phyloP scores from a whole-genome alignment of 2,888 invertebrate species.

The Drosophila robusta region DNA sequence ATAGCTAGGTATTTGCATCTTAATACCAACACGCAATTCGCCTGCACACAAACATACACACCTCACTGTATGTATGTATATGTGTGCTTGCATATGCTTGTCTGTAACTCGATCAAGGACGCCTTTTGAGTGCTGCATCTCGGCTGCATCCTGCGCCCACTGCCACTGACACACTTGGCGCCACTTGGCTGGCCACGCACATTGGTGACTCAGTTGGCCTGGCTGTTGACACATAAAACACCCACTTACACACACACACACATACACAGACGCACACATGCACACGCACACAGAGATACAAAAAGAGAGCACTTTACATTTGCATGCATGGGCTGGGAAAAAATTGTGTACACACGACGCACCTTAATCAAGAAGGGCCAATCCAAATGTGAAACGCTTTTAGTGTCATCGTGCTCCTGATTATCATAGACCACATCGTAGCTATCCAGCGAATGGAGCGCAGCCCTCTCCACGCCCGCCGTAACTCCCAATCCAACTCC shows the following conservation, averaged over 20 bases:
- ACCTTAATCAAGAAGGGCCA: slow-evolving; percentile 85
- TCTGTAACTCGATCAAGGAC: slow-evolving; percentile 59
- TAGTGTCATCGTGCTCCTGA: slow-evolving; percentile 70
- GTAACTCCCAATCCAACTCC: neutral
- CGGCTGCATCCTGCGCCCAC: slow-evolving; percentile 6
- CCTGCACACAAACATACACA: slow-evolving; percentile 9
- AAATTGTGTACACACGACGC: slow-evolving; percentile 34
- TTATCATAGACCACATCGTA: slow-evolving; percentile 73
- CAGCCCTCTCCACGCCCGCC: slow-evolving; percentile 16
- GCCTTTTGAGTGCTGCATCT: slow-evolving; percentile 8
- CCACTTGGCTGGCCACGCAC: slow-evolving; percentile 22
- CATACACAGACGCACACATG: neutral
- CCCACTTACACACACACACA: slow-evolving; percentile 26
- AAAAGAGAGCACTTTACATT: slow-evolving; percentile 12
- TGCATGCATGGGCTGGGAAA: slow-evolving; percentile 19
- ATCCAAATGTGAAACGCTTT: slow-evolving; percentile 77
- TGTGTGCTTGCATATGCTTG: neutral
- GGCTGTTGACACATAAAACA: slow-evolving; percentile 60
- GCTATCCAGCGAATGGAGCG: slow-evolving; percentile 66
- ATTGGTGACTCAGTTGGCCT: slow-evolving; percentile 44
- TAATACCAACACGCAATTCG: slow-evolving; percentile 4
- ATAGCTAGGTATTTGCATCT: neutral
- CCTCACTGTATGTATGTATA: too few species aligned
- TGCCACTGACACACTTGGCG: slow-evolving; percentile 58
- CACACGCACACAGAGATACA: neutral